Evolutionary conservation across 2,797 vertebrate genomes (phyloP), one percentile per base, ranked within the genome.

Genomic region (Aldrovandia affinis): DNA sequence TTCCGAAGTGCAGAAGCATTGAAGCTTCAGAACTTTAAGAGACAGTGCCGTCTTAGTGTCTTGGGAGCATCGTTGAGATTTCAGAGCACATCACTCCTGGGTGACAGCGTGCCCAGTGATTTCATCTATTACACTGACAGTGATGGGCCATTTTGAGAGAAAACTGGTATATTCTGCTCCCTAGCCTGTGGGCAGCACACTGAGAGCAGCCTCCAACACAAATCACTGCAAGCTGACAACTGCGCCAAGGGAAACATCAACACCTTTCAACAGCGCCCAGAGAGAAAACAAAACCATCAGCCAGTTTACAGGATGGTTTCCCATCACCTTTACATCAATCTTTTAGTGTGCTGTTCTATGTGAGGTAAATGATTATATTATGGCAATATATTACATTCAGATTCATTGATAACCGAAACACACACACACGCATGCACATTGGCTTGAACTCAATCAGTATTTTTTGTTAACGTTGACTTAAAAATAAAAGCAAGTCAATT

Each of bases 1-100:
- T 12, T 65, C 75, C 2, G 28, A 30, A 78, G 10, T 14, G 1
- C n/a, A 25, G 44, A 52, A 3, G 28, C 18, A 63, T 12, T 50
- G 9, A 50, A 30, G n/a, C 73, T n/a, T 2, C 39, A 6, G 68
- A 28, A 15, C 61, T 12, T 15, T 78, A 18, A 78, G 54, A 22
- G 12, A 83, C 52, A 36, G 18, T 7, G 25, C 15, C 42, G 12
- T 59, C 68, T 30, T 8, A 61, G 7, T 12, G 39, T 3, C 33
- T 25, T 22, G 18, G n/a, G 22, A 81, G 57, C n/a, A 8, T 80
- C 52, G 36, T 25, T 3, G 42, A 54, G 30, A 59, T 39, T 33
- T 36, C 79, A 68, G 70, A 81, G 88, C 88, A 90, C 83, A 81
- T 89, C 81, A 89, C 90, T 90, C 89, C 87, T 84, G 33, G 52